These are phyloP conservation scores for Cisticola juncidis DNA, from an alignment of 2,113 vertebrate species.

Conservation along the genomic window DNA sequence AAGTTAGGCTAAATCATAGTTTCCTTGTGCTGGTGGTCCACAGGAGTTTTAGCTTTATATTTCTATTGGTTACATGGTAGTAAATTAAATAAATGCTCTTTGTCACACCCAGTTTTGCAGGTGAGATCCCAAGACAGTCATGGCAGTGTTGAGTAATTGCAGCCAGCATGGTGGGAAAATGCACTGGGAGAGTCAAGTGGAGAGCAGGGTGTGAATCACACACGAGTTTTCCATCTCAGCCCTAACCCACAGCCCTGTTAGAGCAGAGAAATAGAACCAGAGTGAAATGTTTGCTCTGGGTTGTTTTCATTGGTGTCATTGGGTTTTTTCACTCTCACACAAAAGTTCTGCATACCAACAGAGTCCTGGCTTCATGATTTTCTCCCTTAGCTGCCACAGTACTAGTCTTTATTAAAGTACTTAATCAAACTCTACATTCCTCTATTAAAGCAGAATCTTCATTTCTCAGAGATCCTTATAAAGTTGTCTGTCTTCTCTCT, in stretches of 20 bases:
- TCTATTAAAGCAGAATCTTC: not conserved
- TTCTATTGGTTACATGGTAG: not conserved
- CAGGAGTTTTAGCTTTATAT: not conserved
- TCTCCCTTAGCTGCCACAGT: not conserved
- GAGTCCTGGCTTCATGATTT: not conserved
- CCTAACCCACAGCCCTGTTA: not conserved
- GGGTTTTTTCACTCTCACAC: not conserved
- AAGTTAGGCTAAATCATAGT: not conserved
- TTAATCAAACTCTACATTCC: not conserved
- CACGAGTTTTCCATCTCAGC: not conserved
- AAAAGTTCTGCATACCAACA: not conserved
- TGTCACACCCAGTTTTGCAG: not conserved
- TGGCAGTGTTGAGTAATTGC: not conserved
- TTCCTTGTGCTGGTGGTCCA: not conserved
- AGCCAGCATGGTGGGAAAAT: not conserved
- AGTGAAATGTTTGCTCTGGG: not conserved
- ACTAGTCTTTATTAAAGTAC: not conserved
- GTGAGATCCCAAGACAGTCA: not conserved
- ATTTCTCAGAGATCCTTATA: not conserved
- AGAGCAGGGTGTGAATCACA: not conserved
- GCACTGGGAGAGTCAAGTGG: not conserved
- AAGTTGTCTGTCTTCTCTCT: not conserved
- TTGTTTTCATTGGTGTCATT: rapidly evolving
- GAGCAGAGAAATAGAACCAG: not conserved
- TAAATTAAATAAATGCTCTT: not conserved